Conservation (phyloP, 2,797 vertebrate genomes). For the Psittacula derbiana region DNA sequence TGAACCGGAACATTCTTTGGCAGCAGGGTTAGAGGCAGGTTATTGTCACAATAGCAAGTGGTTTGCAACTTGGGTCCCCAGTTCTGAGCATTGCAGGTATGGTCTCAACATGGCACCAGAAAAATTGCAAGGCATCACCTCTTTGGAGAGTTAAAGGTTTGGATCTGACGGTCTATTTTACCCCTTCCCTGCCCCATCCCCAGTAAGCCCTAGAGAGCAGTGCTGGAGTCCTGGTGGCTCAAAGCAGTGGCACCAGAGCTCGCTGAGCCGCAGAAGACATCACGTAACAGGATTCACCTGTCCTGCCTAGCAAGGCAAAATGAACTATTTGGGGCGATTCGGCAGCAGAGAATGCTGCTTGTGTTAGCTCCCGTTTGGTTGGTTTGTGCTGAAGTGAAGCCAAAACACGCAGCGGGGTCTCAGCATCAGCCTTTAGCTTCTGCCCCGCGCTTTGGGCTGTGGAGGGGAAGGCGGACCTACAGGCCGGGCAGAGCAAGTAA, state of each 20-base stretch:
- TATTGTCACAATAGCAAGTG: not conserved
- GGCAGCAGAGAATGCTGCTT: not conserved
- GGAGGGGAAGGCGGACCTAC: not conserved
- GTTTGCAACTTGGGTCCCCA: not conserved
- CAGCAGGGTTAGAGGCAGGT: not conserved
- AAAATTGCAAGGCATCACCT: not conserved
- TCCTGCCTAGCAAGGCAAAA: accelerated
- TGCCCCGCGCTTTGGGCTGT: accelerated
- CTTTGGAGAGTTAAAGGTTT: not conserved
- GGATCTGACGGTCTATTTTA: not conserved
- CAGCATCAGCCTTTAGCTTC: not conserved
- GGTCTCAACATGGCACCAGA: not conserved
- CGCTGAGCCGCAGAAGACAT: accelerated
- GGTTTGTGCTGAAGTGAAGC: not conserved
- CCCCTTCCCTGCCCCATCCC: not conserved
- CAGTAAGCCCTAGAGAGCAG: not conserved
- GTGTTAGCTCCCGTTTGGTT: accelerated
- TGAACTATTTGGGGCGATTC: not conserved
- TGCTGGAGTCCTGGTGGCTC: not conserved
- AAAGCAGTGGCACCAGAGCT: not conserved
- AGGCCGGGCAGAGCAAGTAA: not conserved
- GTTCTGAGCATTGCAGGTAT: not conserved
- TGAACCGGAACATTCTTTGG: not conserved
- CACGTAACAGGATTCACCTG: accelerated
- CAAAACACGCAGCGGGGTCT: accelerated